phyloP scores from a whole-genome alignment of 2,888 invertebrate species.

The Ophraella communa region DNA sequence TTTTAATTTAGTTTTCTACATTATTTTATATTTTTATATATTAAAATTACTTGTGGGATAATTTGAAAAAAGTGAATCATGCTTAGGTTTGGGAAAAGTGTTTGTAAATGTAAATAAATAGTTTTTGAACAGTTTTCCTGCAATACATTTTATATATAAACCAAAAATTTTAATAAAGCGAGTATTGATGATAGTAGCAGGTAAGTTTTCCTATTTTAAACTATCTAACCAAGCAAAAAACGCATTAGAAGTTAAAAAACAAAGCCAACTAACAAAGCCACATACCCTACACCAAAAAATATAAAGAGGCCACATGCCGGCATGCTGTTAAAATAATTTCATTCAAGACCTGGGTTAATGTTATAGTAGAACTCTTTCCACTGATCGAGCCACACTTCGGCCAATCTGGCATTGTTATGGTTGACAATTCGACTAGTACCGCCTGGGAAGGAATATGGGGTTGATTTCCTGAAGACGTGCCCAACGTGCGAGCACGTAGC shows the following conservation, averaged over 20 bases:
- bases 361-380: constrained; percentile 99
- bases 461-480: constrained; percentile 96
- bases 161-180: no score
- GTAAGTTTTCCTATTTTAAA: no score
- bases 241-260: neutral
- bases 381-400: constrained; percentile 99
- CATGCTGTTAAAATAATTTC: constrained; percentile 30
- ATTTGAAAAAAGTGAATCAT: no score
- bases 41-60: no score
- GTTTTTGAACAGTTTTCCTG: no score
- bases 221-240: neutral
- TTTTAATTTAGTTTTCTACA: no score
- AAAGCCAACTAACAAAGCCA: neutral
- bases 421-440: constrained; percentile 97
- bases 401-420: constrained; percentile 98
- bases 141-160: no score
- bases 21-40: no score
- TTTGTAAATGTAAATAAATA: no score
- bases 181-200: no score
- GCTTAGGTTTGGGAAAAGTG: no score
- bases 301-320: constrained; percentile 10
- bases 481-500: constrained; percentile 95
- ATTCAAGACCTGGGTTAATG: constrained; percentile 87
- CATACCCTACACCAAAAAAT: no score
- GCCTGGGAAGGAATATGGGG: constrained; percentile 98